Base-by-base conservation (phyloP, 1,140 invertebrate genomes). In the Anthonomus grandis region DNA sequence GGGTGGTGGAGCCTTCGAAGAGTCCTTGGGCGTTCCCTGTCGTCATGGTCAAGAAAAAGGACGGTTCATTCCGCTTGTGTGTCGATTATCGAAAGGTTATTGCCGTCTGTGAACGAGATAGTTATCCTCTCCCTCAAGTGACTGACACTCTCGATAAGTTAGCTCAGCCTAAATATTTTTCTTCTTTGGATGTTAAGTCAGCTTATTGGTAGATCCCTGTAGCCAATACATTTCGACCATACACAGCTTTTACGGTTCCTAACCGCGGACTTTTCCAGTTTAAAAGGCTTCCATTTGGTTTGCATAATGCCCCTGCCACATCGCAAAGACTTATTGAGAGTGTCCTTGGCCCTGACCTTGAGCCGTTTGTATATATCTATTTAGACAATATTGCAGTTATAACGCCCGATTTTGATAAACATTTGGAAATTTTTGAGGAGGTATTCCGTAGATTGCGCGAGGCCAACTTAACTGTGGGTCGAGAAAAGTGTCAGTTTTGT, bases 181-280 rank as follows among this genome's bases (percentile, higher is more conserved):
- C 57, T 1, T 63, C 63, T 1, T 38, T 71, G 6, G 72, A 74
- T 58, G 34, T 74, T 8, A 62, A 57, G 18, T 58, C 56, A 12
- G 65, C 59, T 2, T 73, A 62, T 54, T 68, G 60, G 54, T 69
- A 77, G 36, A 63, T 75, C 0, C 63, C 65, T 0, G 3, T 76
- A 17, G 60, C 57, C 0, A 49, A 63, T 8, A 27, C n/a, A 0
- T 69, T 60, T 22, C 60, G 57, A 25, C 62, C 68, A 21, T 71
- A 72, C 24, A 81, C 78, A 0, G 76, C 74, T 0, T 79, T 79
- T 47, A 66, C 71, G 4, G 70, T 74, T 0, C 70, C 63, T n/a
- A n/a, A n/a, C n/a, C n/a, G n/a, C n/a, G n/a, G n/a, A 17, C 57
- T 72, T 5, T 75, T 59, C 48, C 59, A 70, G 46, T 74, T 71